Conservation (phyloP, 1,140 invertebrate genomes). For the Heliconius himera region DNA sequence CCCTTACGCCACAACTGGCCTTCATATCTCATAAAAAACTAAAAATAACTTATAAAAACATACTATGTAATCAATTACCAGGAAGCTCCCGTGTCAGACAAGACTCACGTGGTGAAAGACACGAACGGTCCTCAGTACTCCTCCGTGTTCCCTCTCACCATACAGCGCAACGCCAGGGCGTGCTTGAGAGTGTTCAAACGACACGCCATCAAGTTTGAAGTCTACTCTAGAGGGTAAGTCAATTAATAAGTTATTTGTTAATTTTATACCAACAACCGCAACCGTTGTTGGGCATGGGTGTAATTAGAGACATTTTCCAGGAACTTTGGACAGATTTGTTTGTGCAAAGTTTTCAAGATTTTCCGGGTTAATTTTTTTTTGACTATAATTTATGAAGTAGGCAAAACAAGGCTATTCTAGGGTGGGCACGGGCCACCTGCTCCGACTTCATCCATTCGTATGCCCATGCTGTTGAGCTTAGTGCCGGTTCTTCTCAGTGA, state of each 20-base stretch:
- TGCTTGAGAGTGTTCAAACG: slow-evolving; percentile 94
- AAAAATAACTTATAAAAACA: too few relatives aligned
- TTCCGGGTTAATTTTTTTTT: background rate
- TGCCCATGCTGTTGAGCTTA: too few relatives aligned
- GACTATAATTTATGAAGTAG: too few relatives aligned
- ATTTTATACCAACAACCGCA: too few relatives aligned
- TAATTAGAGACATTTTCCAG: background rate
- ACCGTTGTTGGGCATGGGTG: too few relatives aligned
- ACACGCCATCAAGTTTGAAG: slow-evolving; percentile 93
- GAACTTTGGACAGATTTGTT: background rate
- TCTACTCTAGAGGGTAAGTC: slow-evolving; percentile 95
- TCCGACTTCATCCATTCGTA: too few relatives aligned
- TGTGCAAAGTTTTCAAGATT: background rate
- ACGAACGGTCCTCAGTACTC: slow-evolving; percentile 95
- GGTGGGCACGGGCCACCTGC: too few relatives aligned
- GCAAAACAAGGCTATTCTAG: too few relatives aligned
- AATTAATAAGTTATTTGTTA: too few relatives aligned
- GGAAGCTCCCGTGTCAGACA: slow-evolving; percentile 90
- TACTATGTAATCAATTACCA: slow-evolving; percentile 55
- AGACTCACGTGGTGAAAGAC: slow-evolving; percentile 90
- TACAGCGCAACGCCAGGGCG: slow-evolving; percentile 89
- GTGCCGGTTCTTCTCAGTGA: too few relatives aligned
- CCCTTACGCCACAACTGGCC: too few relatives aligned
- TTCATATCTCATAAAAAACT: too few relatives aligned
- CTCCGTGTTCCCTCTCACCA: slow-evolving; percentile 88